Base-by-base conservation (phyloP, 1,140 invertebrate genomes). In the Hypsibius dujardini region DNA sequence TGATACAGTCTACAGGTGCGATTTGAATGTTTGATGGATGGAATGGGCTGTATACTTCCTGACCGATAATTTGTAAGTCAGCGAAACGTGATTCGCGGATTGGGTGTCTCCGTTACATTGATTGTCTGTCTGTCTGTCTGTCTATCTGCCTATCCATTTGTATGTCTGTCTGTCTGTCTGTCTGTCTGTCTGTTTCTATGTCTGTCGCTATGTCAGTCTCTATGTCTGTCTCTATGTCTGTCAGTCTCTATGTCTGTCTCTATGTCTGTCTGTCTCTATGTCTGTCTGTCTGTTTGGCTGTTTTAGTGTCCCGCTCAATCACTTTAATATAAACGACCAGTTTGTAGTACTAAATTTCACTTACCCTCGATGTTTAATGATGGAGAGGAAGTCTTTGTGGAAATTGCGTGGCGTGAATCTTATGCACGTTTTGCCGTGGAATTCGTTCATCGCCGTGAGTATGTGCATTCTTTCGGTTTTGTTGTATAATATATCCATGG, bases 401-500 rank as follows among this genome's bases (percentile, higher is more conserved):
- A 74, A 73, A 1, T 76, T 77, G 47, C 77, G 73, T n/a, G 76
- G 76, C 2, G 75, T 74, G 73, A 81, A 82, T 46, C 74, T 74
- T 47, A 83, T 76, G 71, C 81, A 83, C 1, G 80, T 80, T 59
- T 77, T 73, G 14, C 42, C 62, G 62, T 78, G 76, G 72, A 76
- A 80, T 60, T 75, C 75, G 14, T 74, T 71, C 71, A 77, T 73
- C 15, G 80, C 79, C 46, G 73, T 70, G 14, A 76, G 75, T 46
- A 79, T 79, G 1, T 67, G 62, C 3, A 42, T 42, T 67, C 42
- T 67, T 42, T 67, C 62, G 7, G 62, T 14, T 42, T 42, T 67
- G 42, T 67, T 67, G 62, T 67, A 67, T 3, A 42, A 3, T 67
- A 3, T 3, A 42, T 67, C 62, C 62, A 67, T 3, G 7, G 42